Conservation (phyloP, 2,797 vertebrate species). For the Rousettus madagascariensis region DNA sequence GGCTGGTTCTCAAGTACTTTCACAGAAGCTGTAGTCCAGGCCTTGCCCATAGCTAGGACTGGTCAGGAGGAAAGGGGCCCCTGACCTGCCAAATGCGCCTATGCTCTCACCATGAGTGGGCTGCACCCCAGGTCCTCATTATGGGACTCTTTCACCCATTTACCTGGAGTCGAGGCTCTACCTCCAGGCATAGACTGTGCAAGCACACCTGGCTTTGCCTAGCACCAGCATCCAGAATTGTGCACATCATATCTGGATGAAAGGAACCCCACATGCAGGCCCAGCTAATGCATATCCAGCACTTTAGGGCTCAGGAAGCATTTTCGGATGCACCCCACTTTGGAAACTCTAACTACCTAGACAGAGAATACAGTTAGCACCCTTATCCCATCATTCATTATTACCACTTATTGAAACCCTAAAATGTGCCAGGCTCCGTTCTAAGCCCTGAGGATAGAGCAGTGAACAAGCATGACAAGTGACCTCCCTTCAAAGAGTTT, state of each 20-base stretch:
- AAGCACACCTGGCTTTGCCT: not conserved
- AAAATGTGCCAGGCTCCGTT: too few relatives aligned
- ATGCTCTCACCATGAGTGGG: not conserved
- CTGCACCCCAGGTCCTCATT: not conserved
- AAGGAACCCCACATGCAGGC: not conserved
- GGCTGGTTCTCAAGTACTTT: not conserved
- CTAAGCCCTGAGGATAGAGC: not conserved
- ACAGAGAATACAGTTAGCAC: not conserved
- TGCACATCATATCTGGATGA: not conserved
- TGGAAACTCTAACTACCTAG: not conserved
- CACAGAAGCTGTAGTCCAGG: not conserved
- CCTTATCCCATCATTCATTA: not conserved
- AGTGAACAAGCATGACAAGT: not conserved
- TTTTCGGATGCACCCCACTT: not conserved
- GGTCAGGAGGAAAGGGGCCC: not conserved
- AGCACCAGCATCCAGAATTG: not conserved
- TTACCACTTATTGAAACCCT: not conserved
- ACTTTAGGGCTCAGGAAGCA: not conserved
- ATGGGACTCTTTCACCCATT: not conserved
- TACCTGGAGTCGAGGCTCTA: not conserved
- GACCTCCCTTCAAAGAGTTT: not conserved
- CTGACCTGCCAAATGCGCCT: not conserved
- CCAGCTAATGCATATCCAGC: not conserved
- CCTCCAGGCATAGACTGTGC: not conserved
- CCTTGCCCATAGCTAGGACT: not conserved